Percentiles rank a stretch among this genome's conserved stretches.
Conservation (phyloP, 30 jellyfish, hydroid and myxozoan species). For the Hydra vulgaris region DNA sequence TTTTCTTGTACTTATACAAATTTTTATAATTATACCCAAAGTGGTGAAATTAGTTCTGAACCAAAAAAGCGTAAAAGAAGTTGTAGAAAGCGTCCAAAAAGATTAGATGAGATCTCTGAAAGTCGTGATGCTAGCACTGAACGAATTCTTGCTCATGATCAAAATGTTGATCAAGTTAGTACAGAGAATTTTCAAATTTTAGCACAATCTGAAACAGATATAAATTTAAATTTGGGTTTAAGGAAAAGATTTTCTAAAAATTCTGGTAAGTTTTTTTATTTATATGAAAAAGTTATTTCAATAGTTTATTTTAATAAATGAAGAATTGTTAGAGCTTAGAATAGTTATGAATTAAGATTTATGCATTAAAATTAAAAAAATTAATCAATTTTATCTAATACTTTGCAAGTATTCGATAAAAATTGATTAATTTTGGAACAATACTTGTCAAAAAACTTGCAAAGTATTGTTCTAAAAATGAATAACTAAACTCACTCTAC, state of each 20-base stretch:
- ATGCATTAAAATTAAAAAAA: too few species aligned
- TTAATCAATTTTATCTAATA: not conserved
- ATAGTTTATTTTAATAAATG: too few species aligned
- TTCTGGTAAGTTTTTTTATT: not conserved
- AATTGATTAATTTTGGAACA: too few species aligned
- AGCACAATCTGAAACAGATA: conserved; percentile 25
- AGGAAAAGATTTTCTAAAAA: conserved; percentile 7
- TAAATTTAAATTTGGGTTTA: conserved; percentile 8
- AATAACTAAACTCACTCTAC: too few species aligned
- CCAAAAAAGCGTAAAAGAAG: not conserved
- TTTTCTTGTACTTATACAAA: not conserved
- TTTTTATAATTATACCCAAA: not conserved
- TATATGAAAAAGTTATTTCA: not conserved
- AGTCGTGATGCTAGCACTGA: conserved; percentile 31
- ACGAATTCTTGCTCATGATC: conserved; percentile 11
- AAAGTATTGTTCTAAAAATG: too few species aligned
- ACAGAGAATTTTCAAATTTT: conserved; percentile 7
- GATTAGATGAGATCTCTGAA: not conserved
- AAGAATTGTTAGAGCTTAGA: too few species aligned
- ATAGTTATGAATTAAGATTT: not conserved
- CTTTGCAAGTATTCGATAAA: too few species aligned
- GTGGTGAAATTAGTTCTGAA: not conserved
- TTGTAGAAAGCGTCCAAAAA: not conserved
- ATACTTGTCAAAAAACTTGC: too few species aligned
- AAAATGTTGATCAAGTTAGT: not conserved